Evolutionary conservation across 2,888 invertebrate species (phyloP), one percentile per base, ranked within the genome.

Genomic region (Zonitis immaculata): DNA sequence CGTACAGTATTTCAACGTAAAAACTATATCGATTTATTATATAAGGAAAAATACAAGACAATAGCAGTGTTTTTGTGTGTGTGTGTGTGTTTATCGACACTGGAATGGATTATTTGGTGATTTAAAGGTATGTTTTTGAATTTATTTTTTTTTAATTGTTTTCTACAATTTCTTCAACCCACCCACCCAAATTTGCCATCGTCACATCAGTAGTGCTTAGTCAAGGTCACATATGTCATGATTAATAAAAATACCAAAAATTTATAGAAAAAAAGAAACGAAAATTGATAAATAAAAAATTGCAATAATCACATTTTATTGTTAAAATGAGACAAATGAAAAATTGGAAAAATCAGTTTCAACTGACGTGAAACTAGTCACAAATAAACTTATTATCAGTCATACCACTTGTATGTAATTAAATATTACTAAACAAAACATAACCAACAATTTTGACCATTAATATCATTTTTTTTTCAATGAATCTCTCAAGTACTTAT

Each of bases 1-100:
- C 46, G 35, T 30, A 27, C 27, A 45, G 22, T 52, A 57, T 45
- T 64, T 60, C 67, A 65, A 65, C 57, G 59, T 66, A 64, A 64
- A 54, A 58, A 22, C 22, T 22, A 22, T n/a, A 5, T 22, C 3
- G 22, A 22, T 22, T 54, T 54, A 44, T 50, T 52, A 56, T 53
- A n/a, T n/a, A n/a, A n/a, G n/a, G n/a, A n/a, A n/a, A n/a, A n/a
- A n/a, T n/a, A n/a, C n/a, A 54, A 51, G 59, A 61, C 16, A 35
- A 9, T 35, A 35, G 16, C 16, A 16, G 35, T 35, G 35, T 22
- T n/a, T n/a, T 32, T 32, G 12, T 32, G 32, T 32, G 32, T 14
- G 35, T 8, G 16, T 7, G 3, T 35, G 16, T 35, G 16, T 39
- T 2, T 39, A 7, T 26, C 1, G 26, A 32, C 32, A 16, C 9